Percentiles rank a stretch among this genome's conserved stretches.
phyloP scores from a whole-genome alignment of 2,113 vertebrate genomes.

The Struthidea cinerea region DNA sequence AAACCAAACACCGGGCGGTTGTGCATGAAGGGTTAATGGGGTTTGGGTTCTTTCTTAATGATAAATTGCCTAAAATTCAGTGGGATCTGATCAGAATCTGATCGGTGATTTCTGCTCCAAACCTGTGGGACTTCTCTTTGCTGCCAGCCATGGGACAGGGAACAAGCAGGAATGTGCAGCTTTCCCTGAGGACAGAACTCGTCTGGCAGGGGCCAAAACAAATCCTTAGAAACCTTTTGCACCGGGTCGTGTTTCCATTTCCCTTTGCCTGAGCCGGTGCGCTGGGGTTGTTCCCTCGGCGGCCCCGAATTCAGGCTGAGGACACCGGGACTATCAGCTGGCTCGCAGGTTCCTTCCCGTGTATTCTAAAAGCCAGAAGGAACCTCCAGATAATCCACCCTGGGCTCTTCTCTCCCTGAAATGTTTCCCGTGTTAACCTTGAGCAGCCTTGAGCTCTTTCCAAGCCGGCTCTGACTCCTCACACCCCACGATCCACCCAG shows the following conservation, averaged over 20 bases:
- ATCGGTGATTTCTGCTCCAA: neutral
- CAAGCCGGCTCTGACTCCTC: neutral
- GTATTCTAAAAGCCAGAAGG: neutral
- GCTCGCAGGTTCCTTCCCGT: neutral
- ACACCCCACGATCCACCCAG: neutral
- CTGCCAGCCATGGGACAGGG: neutral
- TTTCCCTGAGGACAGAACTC: neutral
- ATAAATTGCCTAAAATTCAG: neutral
- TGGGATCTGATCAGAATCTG: neutral
- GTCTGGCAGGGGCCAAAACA: neutral
- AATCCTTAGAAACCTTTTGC: neutral
- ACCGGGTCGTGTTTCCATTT: accelerated
- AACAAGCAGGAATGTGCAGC: accelerated
- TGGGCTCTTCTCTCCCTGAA: neutral
- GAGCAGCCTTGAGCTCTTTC: neutral
- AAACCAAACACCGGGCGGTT: neutral
- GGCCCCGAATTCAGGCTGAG: neutral
- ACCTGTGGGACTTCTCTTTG: neutral
- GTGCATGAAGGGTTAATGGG: too few species aligned
- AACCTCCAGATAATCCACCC: neutral
- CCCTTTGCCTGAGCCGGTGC: neutral
- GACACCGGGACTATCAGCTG: neutral
- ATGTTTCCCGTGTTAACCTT: neutral
- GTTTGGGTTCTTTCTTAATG: neutral
- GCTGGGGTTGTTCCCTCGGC: neutral